A percentile compares a stretch with the other conserved stretches of the same genome.
Conservation (phyloP, 2,888 invertebrate species). For the Melinaea menophilus region DNA sequence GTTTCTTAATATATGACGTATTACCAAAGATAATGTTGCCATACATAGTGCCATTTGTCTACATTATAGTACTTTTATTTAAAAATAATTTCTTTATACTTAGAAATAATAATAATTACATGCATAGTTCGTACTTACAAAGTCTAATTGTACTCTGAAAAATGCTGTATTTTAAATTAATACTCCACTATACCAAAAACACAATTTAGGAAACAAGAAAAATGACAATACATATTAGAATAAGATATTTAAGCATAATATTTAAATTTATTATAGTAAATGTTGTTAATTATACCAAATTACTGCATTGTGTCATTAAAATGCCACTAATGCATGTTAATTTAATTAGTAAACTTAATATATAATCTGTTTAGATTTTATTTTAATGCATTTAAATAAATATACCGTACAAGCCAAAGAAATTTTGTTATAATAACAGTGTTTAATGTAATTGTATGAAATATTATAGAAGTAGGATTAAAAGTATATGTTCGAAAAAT, state of each 20-base stretch:
- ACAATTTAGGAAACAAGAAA: slow-evolving; percentile 52
- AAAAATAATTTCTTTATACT: background rate
- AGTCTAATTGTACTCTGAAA: slow-evolving; percentile 24
- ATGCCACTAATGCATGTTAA: background rate
- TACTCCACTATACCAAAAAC: slow-evolving; percentile 25
- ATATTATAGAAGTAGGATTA: slow-evolving; percentile 2
- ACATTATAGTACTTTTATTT: background rate
- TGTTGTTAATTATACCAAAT: slow-evolving; percentile 10
- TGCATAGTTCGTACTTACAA: slow-evolving; percentile 9
- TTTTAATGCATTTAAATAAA: no score
- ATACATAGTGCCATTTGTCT: slow-evolving; percentile 8
- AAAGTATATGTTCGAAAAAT: slow-evolving; percentile 2
- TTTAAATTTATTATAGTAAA: slow-evolving; percentile 29
- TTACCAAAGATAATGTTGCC: slow-evolving; percentile 1
- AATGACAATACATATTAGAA: slow-evolving; percentile 64
- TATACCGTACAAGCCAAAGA: slow-evolving; percentile 5
- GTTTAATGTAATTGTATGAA: slow-evolving; percentile 2
- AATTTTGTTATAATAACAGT: slow-evolving; percentile 4
- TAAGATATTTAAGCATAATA: slow-evolving; percentile 31
- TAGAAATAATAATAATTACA: background rate
- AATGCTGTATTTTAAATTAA: background rate
- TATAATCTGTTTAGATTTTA: background rate
- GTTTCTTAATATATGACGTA: no score
- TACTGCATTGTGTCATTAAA: slow-evolving; percentile 1
- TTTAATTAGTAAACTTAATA: background rate